These are phyloP conservation scores for Parasteatoda lunata DNA, from an alignment of 2,888 invertebrate genomes.

Conservation along the genomic window DNA sequence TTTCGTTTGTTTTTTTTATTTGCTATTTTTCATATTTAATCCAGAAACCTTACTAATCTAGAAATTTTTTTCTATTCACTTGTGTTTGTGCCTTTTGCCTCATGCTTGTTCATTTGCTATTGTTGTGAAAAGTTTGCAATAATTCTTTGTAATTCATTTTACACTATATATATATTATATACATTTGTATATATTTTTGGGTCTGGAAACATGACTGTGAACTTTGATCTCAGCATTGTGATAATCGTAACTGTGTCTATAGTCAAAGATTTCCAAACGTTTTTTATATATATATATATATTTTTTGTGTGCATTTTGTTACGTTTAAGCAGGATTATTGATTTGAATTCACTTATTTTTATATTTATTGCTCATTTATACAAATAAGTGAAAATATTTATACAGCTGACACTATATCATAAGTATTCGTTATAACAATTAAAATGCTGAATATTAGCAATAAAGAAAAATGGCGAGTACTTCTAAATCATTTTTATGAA, in stretches of 20 bases:
- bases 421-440: too few species aligned
- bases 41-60: background rate
- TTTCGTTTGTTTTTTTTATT: background rate
- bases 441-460: too few species aligned
- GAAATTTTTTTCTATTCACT: background rate
- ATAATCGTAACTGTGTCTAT: conserved; percentile 30
- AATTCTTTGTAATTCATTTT: background rate
- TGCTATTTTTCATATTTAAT: background rate
- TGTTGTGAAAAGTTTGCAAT: background rate
- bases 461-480: too few species aligned
- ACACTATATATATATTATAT: background rate
- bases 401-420: too few species aligned
- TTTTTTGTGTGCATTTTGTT: too few species aligned
- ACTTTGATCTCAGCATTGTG: conserved; percentile 48
- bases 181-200: background rate
- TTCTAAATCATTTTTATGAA: too few species aligned
- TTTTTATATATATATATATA: too few species aligned
- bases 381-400: too few species aligned
- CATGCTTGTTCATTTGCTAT: background rate
- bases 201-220: background rate
- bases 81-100: background rate
- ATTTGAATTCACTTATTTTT: too few species aligned
- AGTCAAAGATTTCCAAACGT: conserved; percentile 19
- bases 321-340: too few species aligned
- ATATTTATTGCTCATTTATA: too few species aligned